Conservation (phyloP, 1,140 invertebrate species). For the Gonatopus flavifemur region DNA sequence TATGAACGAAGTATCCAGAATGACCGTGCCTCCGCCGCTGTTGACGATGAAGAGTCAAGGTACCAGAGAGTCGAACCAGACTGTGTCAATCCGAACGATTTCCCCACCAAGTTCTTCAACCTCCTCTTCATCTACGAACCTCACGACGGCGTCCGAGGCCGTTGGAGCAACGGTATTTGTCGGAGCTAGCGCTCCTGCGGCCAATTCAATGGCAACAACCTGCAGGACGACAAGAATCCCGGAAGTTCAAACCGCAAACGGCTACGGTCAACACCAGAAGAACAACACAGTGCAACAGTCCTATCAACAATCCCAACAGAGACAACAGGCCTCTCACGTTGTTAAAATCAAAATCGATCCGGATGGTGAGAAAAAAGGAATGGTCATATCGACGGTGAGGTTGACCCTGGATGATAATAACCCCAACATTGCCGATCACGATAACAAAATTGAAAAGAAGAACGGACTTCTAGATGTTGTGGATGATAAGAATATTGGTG, state of each 20-base stretch:
- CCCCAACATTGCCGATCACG: slow-evolving; percentile 44
- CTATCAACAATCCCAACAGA: slow-evolving; percentile 30
- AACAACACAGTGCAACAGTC: slow-evolving; percentile 34
- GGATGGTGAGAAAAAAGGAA: slow-evolving; percentile 52
- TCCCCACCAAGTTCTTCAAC: slow-evolving; percentile 41
- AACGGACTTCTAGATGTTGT: too few relatives aligned
- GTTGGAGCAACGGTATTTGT: slow-evolving; percentile 69
- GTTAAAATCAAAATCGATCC: slow-evolving; percentile 71
- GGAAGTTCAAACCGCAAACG: slow-evolving; percentile 55
- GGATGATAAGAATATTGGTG: slow-evolving; percentile 37
- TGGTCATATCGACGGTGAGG: slow-evolving; percentile 47
- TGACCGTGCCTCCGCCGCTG: slow-evolving; percentile 48
- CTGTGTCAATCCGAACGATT: slow-evolving; percentile 46
- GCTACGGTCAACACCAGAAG: slow-evolving; percentile 31
- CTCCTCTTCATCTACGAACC: slow-evolving; percentile 24
- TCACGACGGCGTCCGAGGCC: slow-evolving; percentile 26
- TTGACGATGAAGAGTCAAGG: slow-evolving; percentile 35
- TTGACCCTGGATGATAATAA: slow-evolving; percentile 45
- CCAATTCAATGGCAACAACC: slow-evolving; percentile 36
- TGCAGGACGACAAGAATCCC: slow-evolving; percentile 39
- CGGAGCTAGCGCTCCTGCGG: slow-evolving; percentile 36
- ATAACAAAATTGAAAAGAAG: slow-evolving; percentile 50
- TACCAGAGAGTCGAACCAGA: slow-evolving; percentile 33
- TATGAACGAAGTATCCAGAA: slow-evolving; percentile 43
- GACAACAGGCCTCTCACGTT: slow-evolving; percentile 57